These are phyloP conservation scores for Lottia scabra DNA, from an alignment of 2,888 invertebrate species.

Conservation along the genomic window DNA sequence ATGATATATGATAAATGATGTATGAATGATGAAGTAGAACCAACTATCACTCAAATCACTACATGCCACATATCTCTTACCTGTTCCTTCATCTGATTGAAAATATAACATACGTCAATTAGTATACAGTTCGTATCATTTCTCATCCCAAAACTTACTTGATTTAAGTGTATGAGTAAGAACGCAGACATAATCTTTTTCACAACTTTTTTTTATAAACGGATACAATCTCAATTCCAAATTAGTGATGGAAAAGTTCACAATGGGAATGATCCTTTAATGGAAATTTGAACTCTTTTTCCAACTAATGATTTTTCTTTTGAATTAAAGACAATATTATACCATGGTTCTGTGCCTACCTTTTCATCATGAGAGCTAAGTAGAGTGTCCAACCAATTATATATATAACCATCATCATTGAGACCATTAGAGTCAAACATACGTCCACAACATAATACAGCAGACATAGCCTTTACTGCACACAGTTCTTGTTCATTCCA, in stretches of 20 bases:
- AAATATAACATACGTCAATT: background rate
- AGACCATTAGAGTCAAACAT: constrained; percentile 86
- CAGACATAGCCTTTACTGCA: constrained; percentile 88
- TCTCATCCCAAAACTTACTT: too few species aligned
- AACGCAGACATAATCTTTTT: too few species aligned
- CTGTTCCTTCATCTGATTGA: constrained; percentile 1
- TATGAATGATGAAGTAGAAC: background rate
- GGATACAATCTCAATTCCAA: too few species aligned
- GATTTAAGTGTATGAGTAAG: too few species aligned
- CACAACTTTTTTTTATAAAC: too few species aligned
- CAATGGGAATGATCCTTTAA: too few species aligned
- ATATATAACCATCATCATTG: constrained; percentile 89
- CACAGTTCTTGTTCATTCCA: constrained; percentile 72
- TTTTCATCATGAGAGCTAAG: constrained; percentile 82
- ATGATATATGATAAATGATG: background rate
- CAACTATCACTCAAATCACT: background rate
- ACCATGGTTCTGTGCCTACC: constrained; percentile 44
- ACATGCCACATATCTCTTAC: background rate
- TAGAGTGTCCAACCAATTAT: constrained; percentile 93
- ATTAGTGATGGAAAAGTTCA: too few species aligned
- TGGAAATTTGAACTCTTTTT: too few species aligned
- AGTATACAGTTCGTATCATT: background rate
- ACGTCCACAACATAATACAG: constrained; percentile 94
- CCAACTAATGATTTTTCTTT: too few species aligned
- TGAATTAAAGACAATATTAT: too few species aligned